Evolutionary conservation across 2,888 invertebrate species (phyloP), one percentile per base, ranked within the genome.

Genomic region (Oeneis ivallda): DNA sequence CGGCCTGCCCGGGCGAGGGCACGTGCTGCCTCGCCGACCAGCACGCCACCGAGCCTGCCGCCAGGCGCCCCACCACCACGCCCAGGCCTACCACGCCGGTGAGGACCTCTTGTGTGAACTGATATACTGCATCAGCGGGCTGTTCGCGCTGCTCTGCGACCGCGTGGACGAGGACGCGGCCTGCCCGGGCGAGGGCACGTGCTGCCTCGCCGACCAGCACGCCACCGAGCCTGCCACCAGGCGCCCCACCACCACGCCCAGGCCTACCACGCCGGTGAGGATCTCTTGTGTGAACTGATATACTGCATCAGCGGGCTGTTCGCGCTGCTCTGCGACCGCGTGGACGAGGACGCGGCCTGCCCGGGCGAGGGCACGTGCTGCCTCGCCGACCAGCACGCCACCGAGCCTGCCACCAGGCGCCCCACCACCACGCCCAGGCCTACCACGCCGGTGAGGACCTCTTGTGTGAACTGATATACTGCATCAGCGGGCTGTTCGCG

Each of bases 121-220:
- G n/a, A n/a, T n/a, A 9, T 6, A 97, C 79, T 98, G 98, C 85
- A 95, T 96, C 74, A 95, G 94, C 67, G 95, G 96, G 0, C 89
- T 98, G 45, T 94, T 97, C 79, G 95, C 96, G 9, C 88, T 97
- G 62, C 94, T 98, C 72, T 98, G 98, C 80, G 97, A 97, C 77
- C 95, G 96, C 75, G 94, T 97, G 62, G 97, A 98, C 78, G 91
- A 94, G 2, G 95, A 95, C 0, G 97, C 96, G 0, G 91, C 92
- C 65, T 97, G 97, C 78, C 94, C 95, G 0, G 94, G 93, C 15
- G 96, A 95, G 32, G 96, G 95, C 19, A 95, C 94, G 62, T 98
- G 97, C 83, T 98, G 98, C 81, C 93, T 97, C 72, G 94, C 94
- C 0, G 92, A 93, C 63, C 84, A 93, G 59, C 82, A 85, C 69